A percentile compares a stretch with the other conserved stretches of the same genome.
Evolutionary conservation across 2,888 invertebrate species (phyloP).

Genomic region (Macrophya annulata): DNA sequence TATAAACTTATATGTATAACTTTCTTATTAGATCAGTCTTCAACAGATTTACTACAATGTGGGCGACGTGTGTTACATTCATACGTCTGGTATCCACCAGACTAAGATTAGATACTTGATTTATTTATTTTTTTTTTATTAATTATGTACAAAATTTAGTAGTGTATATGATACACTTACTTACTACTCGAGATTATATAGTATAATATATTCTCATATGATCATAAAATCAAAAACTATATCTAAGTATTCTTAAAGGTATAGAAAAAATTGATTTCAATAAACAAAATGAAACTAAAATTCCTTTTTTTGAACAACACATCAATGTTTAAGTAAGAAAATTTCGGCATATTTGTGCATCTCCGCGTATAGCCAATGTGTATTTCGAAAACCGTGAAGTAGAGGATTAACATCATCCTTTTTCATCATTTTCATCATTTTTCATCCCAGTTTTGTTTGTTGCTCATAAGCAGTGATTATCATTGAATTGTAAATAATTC

Average conservation of each 20-base stretch:
- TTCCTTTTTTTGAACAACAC: background rate
- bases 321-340: background rate
- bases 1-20: constrained; percentile 4
- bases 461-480: too few species aligned
- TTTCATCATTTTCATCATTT: background rate
- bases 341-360: background rate
- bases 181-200: background rate
- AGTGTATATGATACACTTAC: background rate
- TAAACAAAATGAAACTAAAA: background rate
- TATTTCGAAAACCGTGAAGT: background rate
- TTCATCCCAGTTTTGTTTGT: background rate
- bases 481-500: too few species aligned
- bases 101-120: constrained; percentile 9
- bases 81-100: background rate
- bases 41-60: background rate
- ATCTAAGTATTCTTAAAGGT: background rate
- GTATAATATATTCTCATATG: too few species aligned
- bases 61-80: background rate
- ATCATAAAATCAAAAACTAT: background rate
- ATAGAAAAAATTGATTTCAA: background rate
- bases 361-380: too few species aligned
- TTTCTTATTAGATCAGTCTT: constrained; percentile 8
- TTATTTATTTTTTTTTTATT: background rate
- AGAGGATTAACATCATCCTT: background rate
- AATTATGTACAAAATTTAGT: constrained; percentile 1